Base-by-base conservation (phyloP, 1,140 invertebrate species). In the Camponotus pennsylvanicus region DNA sequence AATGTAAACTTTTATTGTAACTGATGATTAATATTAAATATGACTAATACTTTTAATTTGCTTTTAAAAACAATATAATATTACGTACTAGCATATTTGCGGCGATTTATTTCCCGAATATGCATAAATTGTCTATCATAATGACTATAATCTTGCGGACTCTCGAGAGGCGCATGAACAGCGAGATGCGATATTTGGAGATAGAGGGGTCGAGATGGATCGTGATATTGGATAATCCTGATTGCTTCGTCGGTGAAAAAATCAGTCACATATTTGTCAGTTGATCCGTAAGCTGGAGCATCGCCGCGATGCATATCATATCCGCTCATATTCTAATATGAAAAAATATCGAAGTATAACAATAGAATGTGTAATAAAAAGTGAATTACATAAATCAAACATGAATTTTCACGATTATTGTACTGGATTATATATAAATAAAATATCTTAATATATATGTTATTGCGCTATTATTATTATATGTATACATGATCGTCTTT, bases 181-280 rank as follows among this genome's bases (percentile, higher is more conserved):
- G 96, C 97, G 15, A 97, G 95, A 92, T 97, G 97, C 0, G 97
- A 96, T 77, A 97, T 91, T 92, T 97, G 97, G 8, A 97, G 93
- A 92, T 97, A 97, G 42, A 97, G 93, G 0, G 97, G 97, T 42
- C 94, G 95, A n/a, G 94, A 88, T 8, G 92, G 80, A 67, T 97
- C 95, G 88, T 97, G 96, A 9, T 95, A 90, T 34, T 95, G 90
- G 27, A 97, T 97, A 7, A 96, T 94, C 3, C 94, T 93, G 0
- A 96, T 93, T 1, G 97, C 97, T 88, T 97, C 96, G 2, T 96
- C 95, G 0, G 97, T 97, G 88, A 97, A 97, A 2, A 97, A 91
- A 86, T 97, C 96, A 0, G 97, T 98, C 1, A 96, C 96, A 91
- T 98, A 98, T 75, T 96, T 95, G 2, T 96, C 97, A n/a, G 93